These are phyloP conservation scores for Callospermophilus lateralis DNA, from an alignment of 2,113 vertebrate genomes.

Conservation along the genomic window DNA sequence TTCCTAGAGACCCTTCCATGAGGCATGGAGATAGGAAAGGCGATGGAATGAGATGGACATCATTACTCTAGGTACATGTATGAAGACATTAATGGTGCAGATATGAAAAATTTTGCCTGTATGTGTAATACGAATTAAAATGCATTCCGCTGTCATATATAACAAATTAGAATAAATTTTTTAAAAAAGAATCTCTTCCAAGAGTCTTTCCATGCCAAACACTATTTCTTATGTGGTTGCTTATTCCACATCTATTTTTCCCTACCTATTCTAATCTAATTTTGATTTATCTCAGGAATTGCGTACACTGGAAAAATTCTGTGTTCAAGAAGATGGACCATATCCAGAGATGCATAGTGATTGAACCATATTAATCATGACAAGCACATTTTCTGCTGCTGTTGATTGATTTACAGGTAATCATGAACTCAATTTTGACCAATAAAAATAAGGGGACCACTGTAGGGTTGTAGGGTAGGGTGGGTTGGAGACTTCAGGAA, in stretches of 20 bases:
- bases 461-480: not conserved
- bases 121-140: too few relatives aligned
- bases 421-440: not conserved
- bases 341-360: not conserved
- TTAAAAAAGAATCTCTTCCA: too few relatives aligned
- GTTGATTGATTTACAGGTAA: not conserved
- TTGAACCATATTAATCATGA: not conserved
- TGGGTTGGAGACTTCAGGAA: not conserved
- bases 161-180: too few relatives aligned
- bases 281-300: not conserved
- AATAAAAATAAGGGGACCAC: not conserved
- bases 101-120: too few relatives aligned
- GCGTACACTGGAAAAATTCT: not conserved
- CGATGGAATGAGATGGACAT: too few relatives aligned
- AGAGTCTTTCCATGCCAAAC: not conserved
- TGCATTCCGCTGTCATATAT: too few relatives aligned
- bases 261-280: not conserved
- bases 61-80: too few relatives aligned
- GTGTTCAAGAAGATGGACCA: not conserved
- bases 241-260: not conserved
- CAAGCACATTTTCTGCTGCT: not conserved
- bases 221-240: not conserved
- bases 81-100: too few relatives aligned
- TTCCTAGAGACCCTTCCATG: not conserved
- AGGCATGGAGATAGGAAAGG: too few relatives aligned